Conservation (phyloP, 1,140 invertebrate genomes). For the Cyphomyrmex costatus region DNA sequence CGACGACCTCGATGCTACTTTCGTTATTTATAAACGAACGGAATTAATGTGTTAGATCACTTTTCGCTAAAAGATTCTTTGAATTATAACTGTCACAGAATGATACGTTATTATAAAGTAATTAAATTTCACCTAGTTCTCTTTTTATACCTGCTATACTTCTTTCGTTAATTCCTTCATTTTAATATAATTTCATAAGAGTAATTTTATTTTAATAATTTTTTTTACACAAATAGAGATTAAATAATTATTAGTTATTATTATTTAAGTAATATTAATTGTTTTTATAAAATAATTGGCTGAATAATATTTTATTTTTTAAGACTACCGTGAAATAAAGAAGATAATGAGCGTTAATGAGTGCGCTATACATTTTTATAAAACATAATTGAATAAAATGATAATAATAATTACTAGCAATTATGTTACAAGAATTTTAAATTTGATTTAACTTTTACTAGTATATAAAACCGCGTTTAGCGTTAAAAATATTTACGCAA, state of each 20-base stretch:
- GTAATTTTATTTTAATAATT: constrained; percentile 11
- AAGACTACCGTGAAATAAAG: background rate
- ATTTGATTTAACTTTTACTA: background rate
- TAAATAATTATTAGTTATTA: background rate
- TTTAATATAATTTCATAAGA: background rate
- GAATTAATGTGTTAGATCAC: constrained; percentile 18
- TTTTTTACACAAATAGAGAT: background rate
- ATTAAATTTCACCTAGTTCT: constrained; percentile 6
- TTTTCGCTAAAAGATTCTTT: background rate
- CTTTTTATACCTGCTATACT: background rate
- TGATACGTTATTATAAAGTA: background rate
- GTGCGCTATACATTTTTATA: no score
- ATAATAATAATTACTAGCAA: background rate
- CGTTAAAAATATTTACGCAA: background rate
- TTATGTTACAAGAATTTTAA: background rate
- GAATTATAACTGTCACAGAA: constrained; percentile 2
- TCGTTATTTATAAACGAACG: constrained; percentile 25
- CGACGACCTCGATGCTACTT: constrained; percentile 9
- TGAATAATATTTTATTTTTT: constrained; percentile 3
- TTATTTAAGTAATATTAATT: background rate
- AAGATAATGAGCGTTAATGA: background rate
- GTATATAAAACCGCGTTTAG: background rate
- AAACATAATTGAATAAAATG: background rate
- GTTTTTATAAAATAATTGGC: background rate
- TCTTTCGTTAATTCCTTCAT: background rate